phyloP scores from a whole-genome alignment of 1,140 invertebrate species.

The Aphaenogaster ashmeadi region DNA sequence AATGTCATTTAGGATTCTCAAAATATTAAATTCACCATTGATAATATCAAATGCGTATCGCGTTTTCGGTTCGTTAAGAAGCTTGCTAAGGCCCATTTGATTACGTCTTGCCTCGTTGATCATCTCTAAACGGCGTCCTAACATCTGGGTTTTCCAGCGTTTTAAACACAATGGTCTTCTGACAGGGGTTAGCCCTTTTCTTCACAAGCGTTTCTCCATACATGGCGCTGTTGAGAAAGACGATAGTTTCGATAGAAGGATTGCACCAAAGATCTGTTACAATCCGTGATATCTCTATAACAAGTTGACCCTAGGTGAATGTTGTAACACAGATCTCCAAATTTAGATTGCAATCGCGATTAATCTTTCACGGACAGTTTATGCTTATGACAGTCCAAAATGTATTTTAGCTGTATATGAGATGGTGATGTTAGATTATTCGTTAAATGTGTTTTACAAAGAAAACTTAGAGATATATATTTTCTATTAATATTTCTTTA shows the following conservation, averaged over 20 bases:
- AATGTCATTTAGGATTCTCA: neutral
- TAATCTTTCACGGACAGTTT: neutral
- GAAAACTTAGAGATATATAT: neutral
- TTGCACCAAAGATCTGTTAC: constrained; percentile 42
- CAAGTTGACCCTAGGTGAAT: neutral
- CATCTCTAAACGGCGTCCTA: constrained; percentile 10
- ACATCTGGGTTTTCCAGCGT: constrained; percentile 30
- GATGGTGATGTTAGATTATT: neutral
- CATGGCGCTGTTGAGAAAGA: constrained; percentile 39
- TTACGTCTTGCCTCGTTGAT: constrained; percentile 19
- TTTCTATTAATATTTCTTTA: neutral
- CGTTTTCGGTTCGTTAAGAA: neutral
- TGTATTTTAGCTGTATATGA: neutral
- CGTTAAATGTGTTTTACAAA: neutral
- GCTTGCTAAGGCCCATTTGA: neutral
- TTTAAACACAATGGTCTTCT: constrained; percentile 47
- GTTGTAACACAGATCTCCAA: constrained; percentile 29
- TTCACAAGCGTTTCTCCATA: constrained; percentile 50
- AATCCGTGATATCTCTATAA: constrained; percentile 47
- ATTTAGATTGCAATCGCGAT: constrained; percentile 22
- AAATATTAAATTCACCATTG: neutral
- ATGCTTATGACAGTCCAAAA: neutral
- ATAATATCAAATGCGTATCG: neutral
- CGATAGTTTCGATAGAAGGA: constrained; percentile 29
- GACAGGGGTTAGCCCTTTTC: constrained; percentile 28